Base-by-base conservation (phyloP, 2,888 invertebrate genomes). In the Drosophila limbata region DNA sequence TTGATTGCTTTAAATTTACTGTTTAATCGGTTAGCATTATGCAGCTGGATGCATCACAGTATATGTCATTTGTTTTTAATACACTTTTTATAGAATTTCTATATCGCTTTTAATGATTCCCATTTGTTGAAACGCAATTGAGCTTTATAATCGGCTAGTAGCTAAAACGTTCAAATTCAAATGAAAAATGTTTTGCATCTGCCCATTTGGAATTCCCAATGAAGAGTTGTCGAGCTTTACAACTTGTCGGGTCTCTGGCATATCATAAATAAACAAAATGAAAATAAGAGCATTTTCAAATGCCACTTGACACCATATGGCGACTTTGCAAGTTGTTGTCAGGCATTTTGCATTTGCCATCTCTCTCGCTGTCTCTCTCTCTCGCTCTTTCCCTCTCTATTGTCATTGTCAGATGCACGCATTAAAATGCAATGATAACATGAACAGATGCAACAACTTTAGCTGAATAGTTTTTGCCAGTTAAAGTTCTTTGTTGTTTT, bases 371-470 rank as follows among this genome's bases (percentile, higher is more conserved):
- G 1, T 37, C 13, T 21, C 15, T 33, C 42, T 56, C 42, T 55
- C 31, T 53, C 44, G 48, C 42, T 63, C 48, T 37, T 47, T n/a
- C n/a, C n/a, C n/a, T 25, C 25, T 25, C 42, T 35, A 51, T 66
- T 74, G 65, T 66, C 75, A 74, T 74, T 85, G 83, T 85, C 88
- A 83, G 86, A 52, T 82, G 83, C 88, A 88, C 72, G 83, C 86
- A 88, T 83, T 88, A 79, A 85, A 83, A 83, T 88, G 88, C 86
- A 88, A 82, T 88, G 88, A 83, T 84, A 83, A 87, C 88, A 77
- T 74, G 40, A 44, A 13, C 50, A 70, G 33, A 45, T 57, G 25
- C 79, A 75, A 62, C 69, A 64, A 83, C 51, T 75, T 71, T 48
- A 35, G 48, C 73, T 80, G 76, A 78, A 79, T 79, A 79, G 81